Conservation (phyloP, 2,113 vertebrate genomes). For the Heterochromis multidens region DNA sequence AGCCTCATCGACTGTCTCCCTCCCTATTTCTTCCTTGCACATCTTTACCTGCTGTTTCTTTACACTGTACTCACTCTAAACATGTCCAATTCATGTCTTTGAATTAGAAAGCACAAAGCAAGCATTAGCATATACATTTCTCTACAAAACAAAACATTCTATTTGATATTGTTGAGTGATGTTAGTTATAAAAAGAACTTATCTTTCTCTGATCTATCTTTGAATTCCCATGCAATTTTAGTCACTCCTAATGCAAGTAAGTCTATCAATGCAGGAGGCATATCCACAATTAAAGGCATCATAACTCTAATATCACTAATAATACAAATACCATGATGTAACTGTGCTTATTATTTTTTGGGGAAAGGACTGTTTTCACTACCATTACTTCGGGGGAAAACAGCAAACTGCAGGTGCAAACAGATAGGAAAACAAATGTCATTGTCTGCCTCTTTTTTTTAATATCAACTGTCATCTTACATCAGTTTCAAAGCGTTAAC, state of each 20-base stretch:
- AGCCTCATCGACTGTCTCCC: background rate
- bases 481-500: background rate
- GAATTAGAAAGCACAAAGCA: background rate
- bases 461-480: conserved; percentile 12
- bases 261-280: too few relatives aligned
- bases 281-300: background rate
- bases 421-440: background rate
- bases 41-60: background rate
- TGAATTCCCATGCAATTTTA: background rate
- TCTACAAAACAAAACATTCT: background rate
- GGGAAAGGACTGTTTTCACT: background rate
- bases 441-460: background rate
- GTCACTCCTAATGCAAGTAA: too few relatives aligned
- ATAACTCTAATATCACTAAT: too few relatives aligned
- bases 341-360: background rate
- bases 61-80: background rate
- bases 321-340: background rate
- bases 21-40: background rate
- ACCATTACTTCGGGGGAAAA: too few relatives aligned
- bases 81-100: background rate
- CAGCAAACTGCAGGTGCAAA: background rate
- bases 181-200: background rate
- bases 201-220: too few relatives aligned
- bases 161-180: background rate
- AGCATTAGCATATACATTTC: background rate